A percentile compares a stretch with the other conserved stretches of the same genome.
Conservation (phyloP, 2,113 vertebrate genomes). For the Trochalopteron elliotii region DNA sequence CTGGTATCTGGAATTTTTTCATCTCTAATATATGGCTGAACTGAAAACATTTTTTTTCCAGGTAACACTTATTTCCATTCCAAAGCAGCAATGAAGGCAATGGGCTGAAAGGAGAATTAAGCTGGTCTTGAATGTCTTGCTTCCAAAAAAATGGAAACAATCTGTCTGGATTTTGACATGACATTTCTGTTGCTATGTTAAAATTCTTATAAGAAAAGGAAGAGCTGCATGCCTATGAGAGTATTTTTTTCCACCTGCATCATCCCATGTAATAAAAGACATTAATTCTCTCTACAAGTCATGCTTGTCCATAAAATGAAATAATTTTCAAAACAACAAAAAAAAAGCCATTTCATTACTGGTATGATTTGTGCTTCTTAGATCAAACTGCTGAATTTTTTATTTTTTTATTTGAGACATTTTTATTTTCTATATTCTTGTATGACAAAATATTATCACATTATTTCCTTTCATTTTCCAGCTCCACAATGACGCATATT, state of each 20-base stretch:
- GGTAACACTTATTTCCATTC: background rate
- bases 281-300: background rate
- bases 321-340: background rate
- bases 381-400: background rate
- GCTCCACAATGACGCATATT: background rate
- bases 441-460: background rate
- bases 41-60: background rate
- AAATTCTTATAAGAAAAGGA: background rate
- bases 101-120: background rate
- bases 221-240: background rate
- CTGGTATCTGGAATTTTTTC: background rate
- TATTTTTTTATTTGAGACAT: background rate
- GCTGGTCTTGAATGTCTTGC: background rate
- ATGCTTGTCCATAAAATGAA: background rate
- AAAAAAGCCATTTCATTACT: background rate
- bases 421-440: background rate
- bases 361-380: background rate
- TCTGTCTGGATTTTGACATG: background rate
- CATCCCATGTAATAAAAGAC: background rate
- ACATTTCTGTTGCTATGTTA: background rate
- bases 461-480: background rate
- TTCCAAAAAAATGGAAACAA: background rate
- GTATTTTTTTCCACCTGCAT: background rate
- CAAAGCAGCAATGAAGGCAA: background rate
- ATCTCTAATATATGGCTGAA: background rate